These are phyloP conservation scores for Chironomus striatipennis DNA, from an alignment of 1,140 invertebrate species.

Conservation along the genomic window DNA sequence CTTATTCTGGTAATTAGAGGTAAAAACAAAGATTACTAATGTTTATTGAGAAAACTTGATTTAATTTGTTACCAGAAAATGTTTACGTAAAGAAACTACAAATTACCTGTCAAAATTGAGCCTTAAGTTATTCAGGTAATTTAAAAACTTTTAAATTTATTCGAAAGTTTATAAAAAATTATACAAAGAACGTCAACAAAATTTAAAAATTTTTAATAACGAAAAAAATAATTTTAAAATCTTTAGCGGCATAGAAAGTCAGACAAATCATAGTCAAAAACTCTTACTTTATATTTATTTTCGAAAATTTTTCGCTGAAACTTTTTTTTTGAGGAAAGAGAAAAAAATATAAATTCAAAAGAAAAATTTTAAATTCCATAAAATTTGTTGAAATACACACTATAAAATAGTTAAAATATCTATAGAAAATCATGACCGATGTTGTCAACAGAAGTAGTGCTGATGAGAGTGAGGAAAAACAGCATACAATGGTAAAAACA, in stretches of 20 bases:
- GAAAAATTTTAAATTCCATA: neutral
- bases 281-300: neutral
- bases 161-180: no score
- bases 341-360: neutral
- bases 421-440: conserved; percentile 17
- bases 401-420: neutral
- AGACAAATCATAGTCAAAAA: neutral
- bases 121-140: no score
- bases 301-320: neutral
- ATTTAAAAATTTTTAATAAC: neutral
- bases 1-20: no score
- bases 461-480: conserved; percentile 17
- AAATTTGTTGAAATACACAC: neutral
- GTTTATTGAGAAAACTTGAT: no score
- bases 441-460: conserved; percentile 8
- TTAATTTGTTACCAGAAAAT: no score
- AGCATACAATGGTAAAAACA: neutral
- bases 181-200: no score
- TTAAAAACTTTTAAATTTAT: no score
- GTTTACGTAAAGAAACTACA: no score
- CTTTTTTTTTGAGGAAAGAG: neutral
- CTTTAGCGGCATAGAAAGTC: neutral
- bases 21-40: no score
- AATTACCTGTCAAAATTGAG: no score
- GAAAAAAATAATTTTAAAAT: neutral